Evolutionary conservation across 2,797 vertebrate species (phyloP).

Genomic region (Halcyon leucocephala): DNA sequence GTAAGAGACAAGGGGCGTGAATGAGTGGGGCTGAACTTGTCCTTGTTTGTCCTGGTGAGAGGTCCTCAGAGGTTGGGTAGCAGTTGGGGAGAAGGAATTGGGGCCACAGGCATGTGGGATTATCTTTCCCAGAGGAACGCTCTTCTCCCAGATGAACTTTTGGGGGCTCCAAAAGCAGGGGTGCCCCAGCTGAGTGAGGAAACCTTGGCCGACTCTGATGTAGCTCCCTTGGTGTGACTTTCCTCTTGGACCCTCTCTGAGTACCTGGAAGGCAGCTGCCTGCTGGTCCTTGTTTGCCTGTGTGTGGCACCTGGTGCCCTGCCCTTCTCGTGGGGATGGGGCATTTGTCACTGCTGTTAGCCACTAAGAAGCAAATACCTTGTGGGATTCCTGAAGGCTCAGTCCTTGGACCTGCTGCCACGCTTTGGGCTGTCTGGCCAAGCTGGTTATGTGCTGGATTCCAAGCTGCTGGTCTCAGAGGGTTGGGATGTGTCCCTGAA

Average conservation of each 20-base stretch:
- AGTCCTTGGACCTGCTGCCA: neutral
- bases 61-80: neutral
- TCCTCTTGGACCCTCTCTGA: neutral
- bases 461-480: neutral
- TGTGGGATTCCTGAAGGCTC: neutral
- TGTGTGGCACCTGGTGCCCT: neutral
- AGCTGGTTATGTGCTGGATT: neutral
- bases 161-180: neutral
- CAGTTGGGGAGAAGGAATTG: neutral
- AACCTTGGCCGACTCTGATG: neutral
- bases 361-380: neutral
- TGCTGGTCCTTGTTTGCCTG: neutral
- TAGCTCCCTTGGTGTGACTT: neutral
- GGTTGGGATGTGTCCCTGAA: neutral
- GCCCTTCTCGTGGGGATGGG: neutral
- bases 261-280: neutral
- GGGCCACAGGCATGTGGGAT: neutral
- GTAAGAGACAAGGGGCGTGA: slow-evolving; percentile 71
- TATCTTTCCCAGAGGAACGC: neutral
- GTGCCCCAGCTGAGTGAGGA: neutral
- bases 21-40: neutral
- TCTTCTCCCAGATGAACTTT: neutral
- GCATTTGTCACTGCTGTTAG: neutral
- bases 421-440: neutral
- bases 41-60: neutral